Percentiles rank a stretch among this genome's conserved stretches.
These are phyloP conservation scores for Poecilia velifera DNA, from an alignment of 2,797 vertebrate species.

Conservation along the genomic window DNA sequence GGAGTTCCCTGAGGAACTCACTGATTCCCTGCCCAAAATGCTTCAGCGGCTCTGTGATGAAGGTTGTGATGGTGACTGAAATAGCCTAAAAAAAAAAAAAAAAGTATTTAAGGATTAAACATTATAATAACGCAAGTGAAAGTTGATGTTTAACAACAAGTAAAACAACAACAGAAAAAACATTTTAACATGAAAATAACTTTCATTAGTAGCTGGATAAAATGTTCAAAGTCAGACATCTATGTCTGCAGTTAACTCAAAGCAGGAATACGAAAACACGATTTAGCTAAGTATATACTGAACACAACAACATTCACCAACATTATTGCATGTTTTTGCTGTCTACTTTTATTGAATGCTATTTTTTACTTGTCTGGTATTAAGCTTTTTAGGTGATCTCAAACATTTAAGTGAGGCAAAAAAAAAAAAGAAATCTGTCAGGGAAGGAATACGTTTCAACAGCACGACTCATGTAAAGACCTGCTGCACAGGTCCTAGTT, in stretches of 20 bases:
- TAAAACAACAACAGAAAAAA: not conserved
- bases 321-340: too few relatives aligned
- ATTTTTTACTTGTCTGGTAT: not conserved
- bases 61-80: slow-evolving; percentile 89
- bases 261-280: not conserved
- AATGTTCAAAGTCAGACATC: not conserved
- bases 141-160: not conserved
- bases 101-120: not conserved
- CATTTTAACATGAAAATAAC: not conserved
- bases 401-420: not conserved
- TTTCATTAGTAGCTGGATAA: not conserved
- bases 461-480: not conserved
- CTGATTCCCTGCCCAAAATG: slow-evolving; percentile 90
- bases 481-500: not conserved
- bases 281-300: not conserved
- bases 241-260: not conserved
- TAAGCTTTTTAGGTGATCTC: not conserved
- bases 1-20: slow-evolving; percentile 89
- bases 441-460: not conserved
- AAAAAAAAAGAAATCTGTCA: not conserved
- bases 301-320: not conserved
- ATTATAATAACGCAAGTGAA: not conserved
- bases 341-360: not conserved
- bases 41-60: slow-evolving; percentile 92
- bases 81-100: slow-evolving; percentile 80